Base-by-base conservation (phyloP, 1,140 invertebrate species). In the Drosophila quadrilineata region DNA sequence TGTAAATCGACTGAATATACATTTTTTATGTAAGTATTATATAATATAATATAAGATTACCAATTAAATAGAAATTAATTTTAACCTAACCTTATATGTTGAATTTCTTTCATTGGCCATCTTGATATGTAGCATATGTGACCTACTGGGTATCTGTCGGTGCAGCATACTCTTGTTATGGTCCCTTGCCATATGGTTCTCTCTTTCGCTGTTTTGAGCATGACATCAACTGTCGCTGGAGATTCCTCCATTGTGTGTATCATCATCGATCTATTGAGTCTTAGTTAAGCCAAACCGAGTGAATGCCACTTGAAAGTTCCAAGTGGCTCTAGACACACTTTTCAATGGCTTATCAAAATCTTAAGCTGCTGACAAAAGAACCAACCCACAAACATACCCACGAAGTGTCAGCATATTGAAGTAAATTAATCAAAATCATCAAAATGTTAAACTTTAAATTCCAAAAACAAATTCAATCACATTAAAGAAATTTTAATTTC, bases 341-440 rank as follows among this genome's bases (percentile, higher is more conserved):
- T 84, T 77, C 69, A 84, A 84, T 77, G 69, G 77, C 69, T 84
- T 82, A 84, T 84, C 69, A 73, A 73, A 84, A 84, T 84, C 77
- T 84, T 76, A 84, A 82, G 77, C 77, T 73, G 77, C 17, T 60
- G 65, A 82, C 73, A 82, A 82, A 63, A 38, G 2, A 26, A 29
- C n/a, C 3, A 50, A n/a, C n/a, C n/a, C n/a, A n/a, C n/a, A n/a
- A n/a, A n/a, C n/a, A n/a, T n/a, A n/a, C n/a, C n/a, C n/a, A n/a
- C n/a, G n/a, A n/a, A n/a, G n/a, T n/a, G n/a, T n/a, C n/a, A n/a
- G n/a, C n/a, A n/a, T n/a, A n/a, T n/a, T n/a, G n/a, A n/a, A n/a
- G n/a, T n/a, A n/a, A n/a, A 71, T 72, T 76, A 76, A 67, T n/a
- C 24, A 43, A 35, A 50, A 35, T 26, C 21, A 26, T 9, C 14